phyloP scores from a whole-genome alignment of 2,797 vertebrate genomes.

The Siniperca scherzeri region DNA sequence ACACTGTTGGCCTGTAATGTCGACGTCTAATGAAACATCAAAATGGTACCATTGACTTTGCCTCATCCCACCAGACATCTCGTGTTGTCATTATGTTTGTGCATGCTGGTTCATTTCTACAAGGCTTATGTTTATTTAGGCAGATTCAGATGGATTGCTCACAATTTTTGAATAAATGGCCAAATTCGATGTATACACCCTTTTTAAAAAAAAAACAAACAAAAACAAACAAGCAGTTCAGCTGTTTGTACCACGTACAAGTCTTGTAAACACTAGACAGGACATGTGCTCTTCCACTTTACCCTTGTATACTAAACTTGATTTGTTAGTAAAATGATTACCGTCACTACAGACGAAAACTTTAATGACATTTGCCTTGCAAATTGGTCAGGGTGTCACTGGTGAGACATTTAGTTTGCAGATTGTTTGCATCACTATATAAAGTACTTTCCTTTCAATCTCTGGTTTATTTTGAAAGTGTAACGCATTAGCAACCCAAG shows the following conservation, averaged over 20 bases:
- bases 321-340: constrained; percentile 19
- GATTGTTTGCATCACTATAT: constrained; percentile 43
- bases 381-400: constrained; percentile 39
- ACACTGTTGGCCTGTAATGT: constrained; percentile 45
- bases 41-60: constrained; percentile 43
- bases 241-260: constrained; percentile 6
- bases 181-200: constrained; percentile 14
- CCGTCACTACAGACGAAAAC: constrained; percentile 13
- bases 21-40: constrained; percentile 45
- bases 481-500: constrained; percentile 29
- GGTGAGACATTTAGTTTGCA: constrained; percentile 37
- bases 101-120: constrained; percentile 47
- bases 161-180: constrained; percentile 12
- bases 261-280: constrained; percentile 41
- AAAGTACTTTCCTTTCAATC: constrained; percentile 36
- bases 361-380: constrained; percentile 53
- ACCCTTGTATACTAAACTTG: constrained; percentile 32
- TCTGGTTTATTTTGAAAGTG: constrained; percentile 42
- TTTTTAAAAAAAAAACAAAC: not conserved
- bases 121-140: constrained; percentile 37
- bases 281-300: constrained; percentile 44
- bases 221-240: not conserved
- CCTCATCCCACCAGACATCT: constrained; percentile 48
- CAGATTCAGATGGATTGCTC: constrained; percentile 29
- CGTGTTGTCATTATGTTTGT: constrained; percentile 49